These are phyloP conservation scores for Cottoperca gobio DNA, from an alignment of 2,797 vertebrate species.

Conservation along the genomic window DNA sequence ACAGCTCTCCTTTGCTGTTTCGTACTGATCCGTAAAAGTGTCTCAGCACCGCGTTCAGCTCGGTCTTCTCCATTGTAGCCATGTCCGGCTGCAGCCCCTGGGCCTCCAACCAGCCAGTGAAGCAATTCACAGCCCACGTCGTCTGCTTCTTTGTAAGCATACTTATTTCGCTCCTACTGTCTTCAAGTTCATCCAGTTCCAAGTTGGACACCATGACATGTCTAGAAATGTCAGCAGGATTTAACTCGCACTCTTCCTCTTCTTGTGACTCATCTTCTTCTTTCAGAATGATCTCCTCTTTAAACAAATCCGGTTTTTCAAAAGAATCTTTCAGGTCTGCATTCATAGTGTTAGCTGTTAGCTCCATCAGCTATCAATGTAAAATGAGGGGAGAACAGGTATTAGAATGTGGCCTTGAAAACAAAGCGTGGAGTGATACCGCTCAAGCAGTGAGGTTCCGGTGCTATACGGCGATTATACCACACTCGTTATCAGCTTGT, in stretches of 20 bases:
- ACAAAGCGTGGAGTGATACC: constrained; percentile 26
- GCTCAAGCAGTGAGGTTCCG: background rate
- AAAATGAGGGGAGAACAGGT: background rate
- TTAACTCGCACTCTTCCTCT: constrained; percentile 15
- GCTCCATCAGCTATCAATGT: constrained; percentile 11
- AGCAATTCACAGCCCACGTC: constrained; percentile 30
- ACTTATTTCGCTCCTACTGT: constrained; percentile 13
- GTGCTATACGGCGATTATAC: constrained; percentile 10
- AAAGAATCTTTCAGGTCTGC: background rate
- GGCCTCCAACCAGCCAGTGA: constrained; percentile 33
- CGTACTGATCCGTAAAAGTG: constrained; percentile 36
- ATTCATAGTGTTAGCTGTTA: constrained; percentile 14
- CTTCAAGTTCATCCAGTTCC: constrained; percentile 40
- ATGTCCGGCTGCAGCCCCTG: constrained; percentile 36
- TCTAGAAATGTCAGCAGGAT: constrained; percentile 12
- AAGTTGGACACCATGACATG: constrained; percentile 31
- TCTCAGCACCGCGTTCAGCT: constrained; percentile 36
- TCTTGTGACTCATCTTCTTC: constrained; percentile 26
- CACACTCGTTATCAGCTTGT: constrained; percentile 11
- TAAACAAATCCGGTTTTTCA: background rate
- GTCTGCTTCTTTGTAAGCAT: constrained; percentile 34
- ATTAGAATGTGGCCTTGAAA: background rate
- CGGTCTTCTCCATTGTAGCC: background rate
- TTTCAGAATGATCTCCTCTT: constrained; percentile 12
- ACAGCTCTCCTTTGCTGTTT: constrained; percentile 41